phyloP scores from a whole-genome alignment of 1,140 invertebrate genomes.

The Pogonus chalceus region DNA sequence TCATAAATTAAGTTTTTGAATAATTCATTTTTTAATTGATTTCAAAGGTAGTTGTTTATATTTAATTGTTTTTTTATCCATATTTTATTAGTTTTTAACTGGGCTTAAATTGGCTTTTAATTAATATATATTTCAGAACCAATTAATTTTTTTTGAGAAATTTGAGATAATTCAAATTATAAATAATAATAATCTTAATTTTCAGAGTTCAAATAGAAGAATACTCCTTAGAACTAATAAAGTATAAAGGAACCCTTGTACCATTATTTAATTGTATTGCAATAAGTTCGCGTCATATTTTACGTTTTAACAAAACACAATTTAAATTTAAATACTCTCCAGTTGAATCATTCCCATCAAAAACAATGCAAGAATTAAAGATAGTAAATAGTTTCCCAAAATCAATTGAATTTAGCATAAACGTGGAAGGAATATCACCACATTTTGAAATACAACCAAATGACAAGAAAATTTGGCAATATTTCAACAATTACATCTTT shows the following conservation, averaged over 20 bases:
- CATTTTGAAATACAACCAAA: constrained; percentile 5
- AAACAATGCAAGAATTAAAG: constrained; percentile 8
- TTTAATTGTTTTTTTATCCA: too few species aligned
- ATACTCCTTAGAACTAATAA: background rate
- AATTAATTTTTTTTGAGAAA: too few species aligned
- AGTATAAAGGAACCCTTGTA: background rate
- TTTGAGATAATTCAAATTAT: background rate
- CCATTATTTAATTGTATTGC: constrained; percentile 7
- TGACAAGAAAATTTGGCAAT: background rate
- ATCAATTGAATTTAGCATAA: constrained; percentile 10
- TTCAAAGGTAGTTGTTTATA: too few species aligned
- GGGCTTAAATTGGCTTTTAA: too few species aligned
- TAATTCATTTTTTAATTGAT: too few species aligned
- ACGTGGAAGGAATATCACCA: constrained; percentile 11
- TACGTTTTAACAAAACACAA: background rate
- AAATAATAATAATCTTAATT: background rate
- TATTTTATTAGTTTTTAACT: too few species aligned
- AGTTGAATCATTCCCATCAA: background rate
- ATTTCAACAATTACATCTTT: constrained; percentile 7
- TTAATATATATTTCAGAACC: too few species aligned
- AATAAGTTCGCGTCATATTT: constrained; percentile 9
- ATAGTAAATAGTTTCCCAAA: constrained; percentile 12
- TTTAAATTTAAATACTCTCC: constrained; percentile 14
- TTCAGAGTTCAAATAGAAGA: background rate
- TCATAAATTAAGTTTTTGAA: too few species aligned